These are phyloP conservation scores for Picus viridis DNA, from an alignment of 2,797 vertebrate species.

Conservation along the genomic window DNA sequence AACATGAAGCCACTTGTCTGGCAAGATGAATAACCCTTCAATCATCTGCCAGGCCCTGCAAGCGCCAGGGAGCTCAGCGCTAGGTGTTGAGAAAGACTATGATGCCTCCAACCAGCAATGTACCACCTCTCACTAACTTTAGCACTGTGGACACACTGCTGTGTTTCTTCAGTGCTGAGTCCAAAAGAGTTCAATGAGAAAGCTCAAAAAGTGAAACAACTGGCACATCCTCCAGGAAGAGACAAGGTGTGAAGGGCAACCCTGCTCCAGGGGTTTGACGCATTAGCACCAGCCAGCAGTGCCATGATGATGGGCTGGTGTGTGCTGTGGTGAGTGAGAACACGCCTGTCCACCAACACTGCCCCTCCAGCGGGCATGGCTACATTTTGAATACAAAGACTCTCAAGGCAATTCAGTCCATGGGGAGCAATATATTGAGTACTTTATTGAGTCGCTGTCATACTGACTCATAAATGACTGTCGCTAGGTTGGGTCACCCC, in stretches of 20 bases:
- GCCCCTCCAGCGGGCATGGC: not conserved
- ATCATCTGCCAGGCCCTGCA: slow-evolving; percentile 1
- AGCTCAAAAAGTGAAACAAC: not conserved
- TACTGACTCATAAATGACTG: not conserved
- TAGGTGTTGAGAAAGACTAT: not conserved
- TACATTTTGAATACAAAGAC: not conserved
- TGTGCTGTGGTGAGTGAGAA: rapidly evolving
- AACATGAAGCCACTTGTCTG: slow-evolving; percentile 71
- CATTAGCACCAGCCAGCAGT: not conserved
- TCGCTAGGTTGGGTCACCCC: not conserved
- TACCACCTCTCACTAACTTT: not conserved
- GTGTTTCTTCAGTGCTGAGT: rapidly evolving
- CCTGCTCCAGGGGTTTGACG: not conserved
- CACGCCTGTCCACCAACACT: not conserved
- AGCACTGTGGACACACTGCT: rapidly evolving
- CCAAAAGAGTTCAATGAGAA: not conserved
- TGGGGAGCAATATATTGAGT: not conserved
- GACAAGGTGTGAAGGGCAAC: not conserved
- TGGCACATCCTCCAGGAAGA: rapidly evolving
- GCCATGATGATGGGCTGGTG: rapidly evolving
- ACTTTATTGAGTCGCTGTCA: not conserved
- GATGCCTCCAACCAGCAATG: not conserved
- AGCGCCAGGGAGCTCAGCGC: not conserved
- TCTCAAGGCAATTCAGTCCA: not conserved
- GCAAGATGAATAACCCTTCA: slow-evolving; percentile 41